Evolutionary conservation across 1,140 invertebrate species (phyloP), one percentile per base, ranked within the genome.

Genomic region (Aphidius gifuensis): DNA sequence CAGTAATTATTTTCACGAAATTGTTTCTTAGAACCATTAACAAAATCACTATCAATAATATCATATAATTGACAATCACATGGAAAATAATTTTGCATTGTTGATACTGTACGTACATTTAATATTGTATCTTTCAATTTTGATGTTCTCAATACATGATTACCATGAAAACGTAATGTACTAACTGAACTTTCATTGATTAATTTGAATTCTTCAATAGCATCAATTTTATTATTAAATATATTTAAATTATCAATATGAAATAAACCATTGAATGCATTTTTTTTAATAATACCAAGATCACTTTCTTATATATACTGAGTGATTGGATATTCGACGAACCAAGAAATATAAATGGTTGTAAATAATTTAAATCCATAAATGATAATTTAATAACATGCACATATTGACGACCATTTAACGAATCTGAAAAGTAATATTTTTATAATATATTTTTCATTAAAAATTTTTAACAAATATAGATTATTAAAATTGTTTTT

Each of bases 221-320:
- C 83, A 66, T 93, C 91, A 55, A 93, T 91, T 73, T 93, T 93
- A 73, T 92, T 92, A 71, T 92, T 92, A 5, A 90, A 75, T 57
- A 92, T 84, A 69, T 91, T 90, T 4, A 93, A 73, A 45, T 80
- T 85, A 9, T 87, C 86, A 4, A 92, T 86, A 64, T 85, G 83
- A 5, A 82, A 79, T 5, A 92, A 77, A 1, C 89, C 90, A 9
- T 86, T 84, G 68, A 92, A 93, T 0, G 89, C 89, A 42, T 88
- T 86, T 0, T 85, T 82, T 43, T 85, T 83, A 43, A 92, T 85
- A 1, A 88, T 78, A 0, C 91, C 91, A 6, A 93, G 74, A 74
- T 93, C 91, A 9, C 90, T 92, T 63, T 92, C 90, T 62, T 91
- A 88, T 45, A 92, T 84, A 92, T 84, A 43, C 88, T 85, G 4